Conservation (phyloP, 1,140 invertebrate species). For the Whitmania pigra region DNA sequence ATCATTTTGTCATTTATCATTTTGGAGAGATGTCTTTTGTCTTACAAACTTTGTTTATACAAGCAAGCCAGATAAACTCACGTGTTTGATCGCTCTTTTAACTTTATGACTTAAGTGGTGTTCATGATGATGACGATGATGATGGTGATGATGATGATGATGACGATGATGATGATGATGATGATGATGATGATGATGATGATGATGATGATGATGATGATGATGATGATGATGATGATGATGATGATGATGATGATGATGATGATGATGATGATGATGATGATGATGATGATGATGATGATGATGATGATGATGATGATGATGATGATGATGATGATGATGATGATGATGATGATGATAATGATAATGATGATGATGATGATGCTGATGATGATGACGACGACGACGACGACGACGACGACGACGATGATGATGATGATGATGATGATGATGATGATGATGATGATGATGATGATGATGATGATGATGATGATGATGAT, state of each 20-base stretch:
- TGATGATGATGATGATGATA: constrained; percentile 1
- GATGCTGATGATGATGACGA: neutral
- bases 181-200: neutral
- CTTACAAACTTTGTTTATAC: neutral
- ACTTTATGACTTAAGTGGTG: constrained; percentile 4
- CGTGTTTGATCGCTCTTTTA: constrained; percentile 5
- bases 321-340: neutral
- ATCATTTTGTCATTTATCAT: neutral
- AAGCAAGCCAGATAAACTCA: neutral
- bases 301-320: neutral
- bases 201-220: neutral
- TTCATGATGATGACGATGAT: neutral
- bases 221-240: neutral
- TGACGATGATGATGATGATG: no score
- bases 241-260: no score
- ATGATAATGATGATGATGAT: no score
- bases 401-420: neutral
- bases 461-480: neutral
- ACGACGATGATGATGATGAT: no score
- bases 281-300: no score
- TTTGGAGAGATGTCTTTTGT: constrained; percentile 3
- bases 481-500: neutral
- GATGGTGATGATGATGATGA: neutral
- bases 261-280: neutral
- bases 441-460: neutral